A percentile compares a stretch with the other conserved stretches of the same genome.
phyloP scores from a whole-genome alignment of 23 tunicate species.

The Ciona savignyi region DNA sequence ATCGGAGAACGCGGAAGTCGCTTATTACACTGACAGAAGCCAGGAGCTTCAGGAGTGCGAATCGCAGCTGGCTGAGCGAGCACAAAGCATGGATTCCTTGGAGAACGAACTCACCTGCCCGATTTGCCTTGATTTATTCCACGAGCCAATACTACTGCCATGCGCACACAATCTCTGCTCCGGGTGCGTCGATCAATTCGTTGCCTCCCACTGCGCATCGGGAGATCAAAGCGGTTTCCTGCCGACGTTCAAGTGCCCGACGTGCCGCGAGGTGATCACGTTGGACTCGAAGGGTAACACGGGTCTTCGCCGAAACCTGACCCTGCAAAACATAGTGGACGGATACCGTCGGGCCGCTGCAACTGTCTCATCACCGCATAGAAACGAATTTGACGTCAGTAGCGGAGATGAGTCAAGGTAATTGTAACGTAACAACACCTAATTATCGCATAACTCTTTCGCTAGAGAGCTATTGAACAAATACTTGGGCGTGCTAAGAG shows the following conservation, averaged over 20 bases:
- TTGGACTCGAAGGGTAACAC: conserved; percentile 9
- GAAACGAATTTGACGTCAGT: conserved; percentile 5
- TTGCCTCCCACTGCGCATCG: neutral
- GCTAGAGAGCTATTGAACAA: too few species aligned
- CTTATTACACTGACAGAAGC: neutral
- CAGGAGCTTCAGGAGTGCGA: conserved; percentile 2
- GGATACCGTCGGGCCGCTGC: conserved; percentile 28
- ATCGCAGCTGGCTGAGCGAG: neutral
- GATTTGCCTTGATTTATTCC: conserved; percentile 27
- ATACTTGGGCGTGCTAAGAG: too few species aligned
- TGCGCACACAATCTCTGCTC: conserved; percentile 39
- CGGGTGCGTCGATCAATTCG: conserved; percentile 18
- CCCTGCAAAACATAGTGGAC: conserved; percentile 31
- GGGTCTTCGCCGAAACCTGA: conserved; percentile 15
- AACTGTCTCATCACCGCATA: neutral
- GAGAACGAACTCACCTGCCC: conserved; percentile 33
- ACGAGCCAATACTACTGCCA: conserved; percentile 28
- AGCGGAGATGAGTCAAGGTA: conserved; percentile 31
- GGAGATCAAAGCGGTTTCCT: neutral
- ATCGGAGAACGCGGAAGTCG: neutral
- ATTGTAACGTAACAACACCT: too few species aligned
- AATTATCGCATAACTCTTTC: too few species aligned
- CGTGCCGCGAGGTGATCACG: conserved; percentile 16
- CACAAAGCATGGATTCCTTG: conserved; percentile 21
- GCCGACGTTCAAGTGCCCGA: conserved; percentile 13